Percentiles rank a stretch among this genome's conserved stretches.
These are phyloP conservation scores for Triplophysa siluroides DNA, from an alignment of 2,113 vertebrate genomes.

Conservation along the genomic window DNA sequence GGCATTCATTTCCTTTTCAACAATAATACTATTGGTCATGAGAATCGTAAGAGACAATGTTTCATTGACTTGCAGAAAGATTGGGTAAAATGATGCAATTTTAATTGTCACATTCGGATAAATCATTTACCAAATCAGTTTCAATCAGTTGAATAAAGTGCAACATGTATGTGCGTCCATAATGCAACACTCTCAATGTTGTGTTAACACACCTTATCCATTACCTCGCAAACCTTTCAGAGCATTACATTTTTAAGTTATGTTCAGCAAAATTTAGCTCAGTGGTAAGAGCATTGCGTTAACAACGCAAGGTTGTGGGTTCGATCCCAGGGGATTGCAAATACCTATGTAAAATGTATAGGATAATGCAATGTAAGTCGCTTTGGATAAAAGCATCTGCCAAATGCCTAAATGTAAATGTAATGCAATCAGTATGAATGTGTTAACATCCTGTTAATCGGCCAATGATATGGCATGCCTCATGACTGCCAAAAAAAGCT, in stretches of 20 bases:
- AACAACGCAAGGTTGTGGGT: no score
- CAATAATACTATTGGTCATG: constrained; percentile 23
- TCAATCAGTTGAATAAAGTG: no score
- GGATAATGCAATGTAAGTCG: no score
- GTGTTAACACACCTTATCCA: no score
- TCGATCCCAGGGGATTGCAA: no score
- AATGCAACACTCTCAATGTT: no score
- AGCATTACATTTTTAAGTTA: background rate
- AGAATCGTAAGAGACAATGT: constrained; percentile 21
- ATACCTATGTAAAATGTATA: no score
- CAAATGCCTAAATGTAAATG: no score
- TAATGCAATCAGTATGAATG: background rate
- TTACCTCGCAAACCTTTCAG: no score
- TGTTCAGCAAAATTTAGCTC: background rate
- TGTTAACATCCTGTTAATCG: constrained; percentile 6
- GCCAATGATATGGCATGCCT: constrained; percentile 19
- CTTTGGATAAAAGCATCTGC: no score
- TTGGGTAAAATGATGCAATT: background rate
- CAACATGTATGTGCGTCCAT: no score
- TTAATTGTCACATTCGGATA: constrained; percentile 19
- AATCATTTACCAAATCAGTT: background rate
- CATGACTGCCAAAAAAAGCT: constrained; percentile 25
- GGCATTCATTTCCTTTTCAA: constrained; percentile 15
- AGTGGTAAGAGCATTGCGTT: no score
- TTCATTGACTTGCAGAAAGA: background rate